These are phyloP conservation scores for Apamea anceps DNA, from an alignment of 2,888 invertebrate genomes.

Conservation along the genomic window DNA sequence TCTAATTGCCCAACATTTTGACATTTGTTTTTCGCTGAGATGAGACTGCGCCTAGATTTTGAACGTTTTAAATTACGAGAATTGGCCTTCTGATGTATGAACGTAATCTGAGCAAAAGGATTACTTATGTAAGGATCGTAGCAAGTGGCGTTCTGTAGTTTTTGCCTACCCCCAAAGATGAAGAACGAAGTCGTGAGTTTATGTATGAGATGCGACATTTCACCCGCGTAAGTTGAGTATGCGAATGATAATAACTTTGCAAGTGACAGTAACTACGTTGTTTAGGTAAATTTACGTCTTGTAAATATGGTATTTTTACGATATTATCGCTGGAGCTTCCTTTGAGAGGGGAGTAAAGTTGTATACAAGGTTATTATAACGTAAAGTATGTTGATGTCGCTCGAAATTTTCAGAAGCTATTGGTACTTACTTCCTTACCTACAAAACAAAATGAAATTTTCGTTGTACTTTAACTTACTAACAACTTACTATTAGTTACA, in stretches of 20 bases:
- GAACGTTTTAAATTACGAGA: too few relatives aligned
- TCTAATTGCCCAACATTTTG: too few relatives aligned
- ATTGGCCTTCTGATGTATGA: neutral
- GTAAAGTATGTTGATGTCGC: neutral
- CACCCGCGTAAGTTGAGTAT: neutral
- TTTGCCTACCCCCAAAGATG: neutral
- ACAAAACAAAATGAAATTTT: neutral
- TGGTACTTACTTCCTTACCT: neutral
- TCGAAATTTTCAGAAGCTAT: slow-evolving; percentile 16
- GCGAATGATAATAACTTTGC: slow-evolving; percentile 19
- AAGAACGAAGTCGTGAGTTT: neutral
- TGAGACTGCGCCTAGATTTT: too few relatives aligned
- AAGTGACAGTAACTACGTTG: slow-evolving; percentile 35
- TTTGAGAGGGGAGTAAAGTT: slow-evolving; percentile 12
- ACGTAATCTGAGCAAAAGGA: neutral
- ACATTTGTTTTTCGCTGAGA: too few relatives aligned
- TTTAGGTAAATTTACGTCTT: slow-evolving; percentile 46
- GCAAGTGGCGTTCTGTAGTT: neutral
- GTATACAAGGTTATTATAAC: slow-evolving; percentile 16
- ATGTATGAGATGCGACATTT: slow-evolving; percentile 34
- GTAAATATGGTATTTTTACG: slow-evolving; percentile 56
- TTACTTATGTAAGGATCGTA: neutral
- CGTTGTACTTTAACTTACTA: neutral
- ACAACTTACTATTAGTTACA: neutral
- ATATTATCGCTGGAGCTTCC: slow-evolving; percentile 57